phyloP scores from a whole-genome alignment of 2,797 vertebrate genomes.

The Myotis myotis region DNA sequence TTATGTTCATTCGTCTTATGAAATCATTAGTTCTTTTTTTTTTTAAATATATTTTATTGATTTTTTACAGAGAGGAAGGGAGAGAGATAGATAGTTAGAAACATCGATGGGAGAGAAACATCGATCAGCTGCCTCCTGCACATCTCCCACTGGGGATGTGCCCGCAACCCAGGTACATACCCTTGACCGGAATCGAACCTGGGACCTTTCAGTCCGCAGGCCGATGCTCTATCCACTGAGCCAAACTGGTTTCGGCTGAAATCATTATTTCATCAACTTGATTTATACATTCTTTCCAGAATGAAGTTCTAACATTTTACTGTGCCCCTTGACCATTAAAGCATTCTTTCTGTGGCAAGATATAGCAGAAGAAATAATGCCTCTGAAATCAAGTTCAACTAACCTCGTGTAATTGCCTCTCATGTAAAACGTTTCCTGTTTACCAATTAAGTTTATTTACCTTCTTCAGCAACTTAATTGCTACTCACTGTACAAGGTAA shows the following conservation, averaged over 20 bases:
- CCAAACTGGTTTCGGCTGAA: too few relatives aligned
- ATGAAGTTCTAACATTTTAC: constrained; percentile 30
- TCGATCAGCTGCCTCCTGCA: too few relatives aligned
- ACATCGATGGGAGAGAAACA: too few relatives aligned
- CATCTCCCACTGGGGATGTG: too few relatives aligned
- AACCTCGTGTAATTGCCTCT: constrained; percentile 26
- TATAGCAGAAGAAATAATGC: not conserved
- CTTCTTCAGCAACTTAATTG: constrained; percentile 48
- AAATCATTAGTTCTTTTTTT: constrained; percentile 37
- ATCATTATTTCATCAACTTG: constrained; percentile 22
- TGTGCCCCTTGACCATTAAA: not conserved
- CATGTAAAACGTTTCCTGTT: not conserved
- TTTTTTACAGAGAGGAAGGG: too few relatives aligned
- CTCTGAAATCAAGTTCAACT: constrained; percentile 50
- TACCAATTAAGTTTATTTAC: constrained; percentile 21
- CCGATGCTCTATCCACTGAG: too few relatives aligned
- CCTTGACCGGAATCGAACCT: too few relatives aligned
- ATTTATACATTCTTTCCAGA: not conserved
- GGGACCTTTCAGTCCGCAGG: too few relatives aligned
- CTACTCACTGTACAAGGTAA: constrained; percentile 39
- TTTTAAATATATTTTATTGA: too few relatives aligned
- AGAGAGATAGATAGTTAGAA: too few relatives aligned
- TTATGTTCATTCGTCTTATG: not conserved
- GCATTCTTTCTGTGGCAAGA: not conserved
- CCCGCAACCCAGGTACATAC: too few relatives aligned